Evolutionary conservation across 1,140 invertebrate species (phyloP), one percentile per base, ranked within the genome.

Genomic region (Gryon sp.): DNA sequence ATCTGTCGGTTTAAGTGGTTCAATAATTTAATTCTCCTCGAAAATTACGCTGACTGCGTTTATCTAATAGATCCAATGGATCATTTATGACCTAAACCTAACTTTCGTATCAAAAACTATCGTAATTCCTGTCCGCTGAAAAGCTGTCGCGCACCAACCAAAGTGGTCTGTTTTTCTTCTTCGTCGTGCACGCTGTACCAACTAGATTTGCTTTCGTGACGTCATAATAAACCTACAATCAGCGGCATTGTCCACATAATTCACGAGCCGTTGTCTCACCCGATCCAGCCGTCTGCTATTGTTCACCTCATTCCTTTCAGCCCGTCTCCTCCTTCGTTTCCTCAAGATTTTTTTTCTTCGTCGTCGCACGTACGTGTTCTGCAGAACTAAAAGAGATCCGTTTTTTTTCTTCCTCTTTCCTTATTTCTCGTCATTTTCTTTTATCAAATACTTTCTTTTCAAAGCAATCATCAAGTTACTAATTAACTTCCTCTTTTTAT

Each of bases 181-280:
- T 75, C 78, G 78, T 52, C 65, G 65, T 66, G 66, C 79, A 83
- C 73, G 78, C 79, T 63, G 69, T 78, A 78, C 79, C 83, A 78
- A 75, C 82, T 83, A 86, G 81, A 86, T 84, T 88, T 82, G 79
- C 82, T 84, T 86, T 83, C 84, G 81, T 87, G 86, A 89, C 87
- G 85, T 88, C 87, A 89, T 87, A 88, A 88, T 87, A 83, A 87
- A 86, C 79, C 83, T 79, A 65, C 87, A 88, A 88, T 89, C 86
- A 87, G 83, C 76, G 81, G 86, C 83, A 87, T 87, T 86, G 85
- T 87, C 86, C 82, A 85, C 84, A 84, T 86, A 87, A 87, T 88
- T 89, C 84, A 80, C 83, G 80, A 76, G 78, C 78, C 79, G 82
- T 84, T 83, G 83, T 85, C 81, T 86, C 84, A 79, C 78, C 78